Conservation (phyloP, 1,140 invertebrate species). For the Rhysida immarginata region DNA sequence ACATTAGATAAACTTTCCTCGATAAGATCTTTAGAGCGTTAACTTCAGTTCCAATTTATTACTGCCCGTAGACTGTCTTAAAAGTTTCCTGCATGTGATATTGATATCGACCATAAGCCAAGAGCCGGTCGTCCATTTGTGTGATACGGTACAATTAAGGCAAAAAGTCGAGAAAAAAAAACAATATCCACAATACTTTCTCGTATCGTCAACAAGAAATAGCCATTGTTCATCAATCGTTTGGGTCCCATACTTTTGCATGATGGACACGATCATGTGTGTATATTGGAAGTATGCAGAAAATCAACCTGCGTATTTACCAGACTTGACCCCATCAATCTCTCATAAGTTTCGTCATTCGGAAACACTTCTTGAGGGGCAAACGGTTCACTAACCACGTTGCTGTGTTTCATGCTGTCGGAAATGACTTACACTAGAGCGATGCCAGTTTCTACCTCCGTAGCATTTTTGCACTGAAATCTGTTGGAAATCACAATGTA, state of each 20-base stretch:
- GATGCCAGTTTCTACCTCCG: neutral
- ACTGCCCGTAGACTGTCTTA: neutral
- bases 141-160: neutral
- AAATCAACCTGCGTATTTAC: neutral
- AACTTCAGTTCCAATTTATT: no score
- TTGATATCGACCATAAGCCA: neutral
- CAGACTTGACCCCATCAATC: neutral
- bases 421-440: neutral
- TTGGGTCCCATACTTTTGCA: neutral
- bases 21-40: no score
- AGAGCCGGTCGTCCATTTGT: neutral
- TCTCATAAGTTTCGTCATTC: neutral
- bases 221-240: neutral
- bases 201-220: neutral
- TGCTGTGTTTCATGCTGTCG: neutral
- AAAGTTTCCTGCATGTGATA: neutral
- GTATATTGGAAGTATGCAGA: neutral
- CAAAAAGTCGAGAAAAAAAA: neutral
- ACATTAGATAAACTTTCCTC: no score
- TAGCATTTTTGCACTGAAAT: neutral
- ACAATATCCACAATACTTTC: neutral
- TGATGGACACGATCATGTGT: neutral
- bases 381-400: neutral
- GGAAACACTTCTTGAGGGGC: neutral
- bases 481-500: neutral